Base-by-base conservation (phyloP, 2,113 vertebrate genomes). In the Hassar affinis region DNA sequence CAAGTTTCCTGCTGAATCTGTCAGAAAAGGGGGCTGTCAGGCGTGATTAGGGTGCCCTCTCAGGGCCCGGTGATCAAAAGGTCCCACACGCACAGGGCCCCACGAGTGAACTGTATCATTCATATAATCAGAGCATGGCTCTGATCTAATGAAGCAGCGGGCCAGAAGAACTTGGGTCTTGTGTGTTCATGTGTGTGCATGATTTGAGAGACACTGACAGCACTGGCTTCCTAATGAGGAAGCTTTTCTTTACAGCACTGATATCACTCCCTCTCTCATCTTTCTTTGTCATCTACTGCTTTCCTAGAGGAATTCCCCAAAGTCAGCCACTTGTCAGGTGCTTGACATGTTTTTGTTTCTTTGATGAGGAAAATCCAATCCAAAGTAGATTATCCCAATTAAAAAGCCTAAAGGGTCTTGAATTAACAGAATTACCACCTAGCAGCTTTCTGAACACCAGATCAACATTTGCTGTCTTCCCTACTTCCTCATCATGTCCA, bases 1-100 rank as follows among this genome's bases (percentile, higher is more conserved):
- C 94, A 97, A 98, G 95, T 98, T 98, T 98, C 96, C 96, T 96
- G 96, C 97, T 96, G 96, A 98, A 97, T 98, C 96, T 99, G 97
- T 97, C 96, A 95, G 96, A 95, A 95, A 95, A 62, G 38, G 95
- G 93, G 78, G 62, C 97, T 98, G 97, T 98, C 97, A 97, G 95
- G 95, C 96, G 95, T 90, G 94, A 98, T 99, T 97, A 97, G 95
- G 94, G 94, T 94, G 94, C 95, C 79, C 95, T 95, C 95, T 95
- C 95, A 95, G 94, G 49, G 92, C 92, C 94, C 91, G 91, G 94
- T 94, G 93, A 96, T 96, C 95, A 96, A 95, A 97, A 96, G 93
- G 95, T 93, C 95, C 92, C 72, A 27, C 45, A 74, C 20, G 69
- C 62, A 78, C 71, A 62, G 91, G 33, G 54, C 52, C 76, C 35